Percentiles rank a stretch among this genome's conserved stretches.
Conservation (phyloP, 2,797 vertebrate genomes). For the Silurus aristotelis region DNA sequence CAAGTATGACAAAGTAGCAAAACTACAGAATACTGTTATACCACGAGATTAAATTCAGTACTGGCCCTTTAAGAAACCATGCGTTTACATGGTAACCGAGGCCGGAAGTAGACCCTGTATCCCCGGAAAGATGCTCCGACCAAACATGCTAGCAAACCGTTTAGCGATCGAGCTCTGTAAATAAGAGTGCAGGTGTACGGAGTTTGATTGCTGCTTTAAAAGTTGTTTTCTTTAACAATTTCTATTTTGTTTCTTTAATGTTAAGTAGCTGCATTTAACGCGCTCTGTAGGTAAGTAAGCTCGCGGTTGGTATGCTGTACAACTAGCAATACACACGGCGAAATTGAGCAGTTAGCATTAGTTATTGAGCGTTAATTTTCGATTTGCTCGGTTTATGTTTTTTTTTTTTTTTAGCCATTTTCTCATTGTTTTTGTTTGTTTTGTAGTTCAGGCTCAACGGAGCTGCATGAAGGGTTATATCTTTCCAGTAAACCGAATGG, state of each 20-base stretch:
- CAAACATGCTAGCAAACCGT: not conserved
- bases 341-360: not conserved
- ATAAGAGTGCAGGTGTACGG: not conserved
- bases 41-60: not conserved
- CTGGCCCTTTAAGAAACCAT: conserved; percentile 25
- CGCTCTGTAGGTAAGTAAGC: not conserved
- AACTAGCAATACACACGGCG: not conserved
- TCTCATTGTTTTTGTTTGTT: not conserved
- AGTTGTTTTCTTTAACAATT: not conserved
- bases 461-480: not conserved
- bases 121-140: not conserved
- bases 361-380: not conserved
- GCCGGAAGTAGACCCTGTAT: conserved; percentile 11
- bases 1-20: not conserved
- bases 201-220: not conserved
- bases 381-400: not conserved
- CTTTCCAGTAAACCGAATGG: not conserved
- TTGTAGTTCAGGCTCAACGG: not conserved
- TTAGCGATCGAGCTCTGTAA: not conserved
- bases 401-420: not conserved
- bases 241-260: too few species aligned
- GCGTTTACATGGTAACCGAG: conserved; percentile 33
- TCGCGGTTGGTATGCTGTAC: not conserved
- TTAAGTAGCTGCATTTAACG: not conserved
- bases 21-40: too few species aligned